Conservation (phyloP, 1,140 invertebrate species). For the Neodiprion fabricii region DNA sequence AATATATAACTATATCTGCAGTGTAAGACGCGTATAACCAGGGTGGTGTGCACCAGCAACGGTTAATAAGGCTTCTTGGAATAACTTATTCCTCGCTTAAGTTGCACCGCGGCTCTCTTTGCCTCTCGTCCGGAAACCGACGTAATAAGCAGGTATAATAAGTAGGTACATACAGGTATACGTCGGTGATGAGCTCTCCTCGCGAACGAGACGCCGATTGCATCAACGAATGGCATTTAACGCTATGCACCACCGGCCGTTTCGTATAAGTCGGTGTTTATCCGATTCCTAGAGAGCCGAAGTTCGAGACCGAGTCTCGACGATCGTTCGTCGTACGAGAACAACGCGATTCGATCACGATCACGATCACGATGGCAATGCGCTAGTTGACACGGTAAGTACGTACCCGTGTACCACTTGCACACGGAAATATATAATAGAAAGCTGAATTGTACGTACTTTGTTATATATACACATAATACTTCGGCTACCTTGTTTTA, state of each 20-base stretch:
- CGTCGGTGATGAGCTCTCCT: no score
- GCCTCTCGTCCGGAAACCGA: no score
- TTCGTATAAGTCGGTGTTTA: neutral
- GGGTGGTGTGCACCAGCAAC: no score
- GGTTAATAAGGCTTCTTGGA: neutral
- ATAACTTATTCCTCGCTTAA: neutral
- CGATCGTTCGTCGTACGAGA: neutral
- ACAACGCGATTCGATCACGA: neutral
- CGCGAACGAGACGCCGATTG: no score
- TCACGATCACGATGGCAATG: conserved; percentile 6
- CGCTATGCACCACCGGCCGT: no score
- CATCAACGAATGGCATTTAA: no score
- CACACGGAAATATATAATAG: neutral
- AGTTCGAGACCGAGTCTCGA: no score
- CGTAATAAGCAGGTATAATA: no score
- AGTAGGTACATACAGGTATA: no score
- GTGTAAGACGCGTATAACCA: no score
- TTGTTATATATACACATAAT: neutral
- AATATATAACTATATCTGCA: neutral
- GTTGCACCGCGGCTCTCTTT: no score
- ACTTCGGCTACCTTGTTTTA: neutral
- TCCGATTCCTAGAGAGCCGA: neutral
- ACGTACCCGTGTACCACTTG: neutral
- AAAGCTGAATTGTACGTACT: neutral
- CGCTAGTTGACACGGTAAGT: neutral